Evolutionary conservation across 2,113 vertebrate species (phyloP), one percentile per base, ranked within the genome.

Genomic region (Monarcha castaneiventris): DNA sequence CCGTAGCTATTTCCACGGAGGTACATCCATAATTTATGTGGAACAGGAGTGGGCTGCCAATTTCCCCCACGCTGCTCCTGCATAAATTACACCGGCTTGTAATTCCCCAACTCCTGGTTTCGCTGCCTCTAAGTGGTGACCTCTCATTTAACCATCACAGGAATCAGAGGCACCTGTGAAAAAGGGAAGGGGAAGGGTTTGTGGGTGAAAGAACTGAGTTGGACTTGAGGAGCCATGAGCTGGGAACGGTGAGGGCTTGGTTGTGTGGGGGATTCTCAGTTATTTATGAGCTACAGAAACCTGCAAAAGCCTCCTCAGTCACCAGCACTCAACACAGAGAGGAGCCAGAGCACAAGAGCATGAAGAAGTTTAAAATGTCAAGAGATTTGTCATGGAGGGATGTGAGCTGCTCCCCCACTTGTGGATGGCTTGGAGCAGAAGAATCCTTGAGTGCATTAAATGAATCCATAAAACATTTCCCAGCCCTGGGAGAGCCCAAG

Each of bases 21-120:
- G 94, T 58, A 71, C 97, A 97, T 89, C 58, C 94, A 96, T 95
- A 94, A 95, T 94, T 84, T 78, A 93, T 93, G 77, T 94, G 89
- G 96, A 97, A 96, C 94, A 90, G 51, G 87, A 96, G 91, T 88
- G 96, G 94, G 96, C 86, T 97, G 90, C 63, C 63, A 82, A 54
- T 88, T 94, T 94, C 87, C 89, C 96, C 95, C 92, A 87, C 84
- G n/a, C 95, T 95, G 79, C 91, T 96, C 88, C 96, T 95, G 96
- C 93, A 97, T 95, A 92, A 97, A 96, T 95, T 94, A 93, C 87
- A 72, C 74, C 4, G 2, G 81, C 78, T 87, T 68, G 84, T 93
- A 95, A 96, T 80, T 75, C 86, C 96, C 74, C 88, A 87, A 7
- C 71, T 97, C n/a, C 88, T 73, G 55, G 33, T 89, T 93, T 61